phyloP scores from a whole-genome alignment of 2,113 vertebrate genomes.

The Lipophrys pholis region DNA sequence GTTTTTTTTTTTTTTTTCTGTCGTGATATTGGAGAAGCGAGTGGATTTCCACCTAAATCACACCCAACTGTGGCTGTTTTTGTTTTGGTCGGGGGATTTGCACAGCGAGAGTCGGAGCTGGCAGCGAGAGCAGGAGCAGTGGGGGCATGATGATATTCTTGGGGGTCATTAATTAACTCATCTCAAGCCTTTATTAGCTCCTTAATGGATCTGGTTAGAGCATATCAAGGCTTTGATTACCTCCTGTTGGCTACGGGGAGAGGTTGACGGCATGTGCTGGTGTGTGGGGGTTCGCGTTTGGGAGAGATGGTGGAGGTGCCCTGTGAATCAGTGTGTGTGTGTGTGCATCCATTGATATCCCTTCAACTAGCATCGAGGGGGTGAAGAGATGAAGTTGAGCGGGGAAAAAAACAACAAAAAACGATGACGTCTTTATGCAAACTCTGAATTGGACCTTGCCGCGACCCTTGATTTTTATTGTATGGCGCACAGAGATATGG shows the following conservation, averaged over 20 bases:
- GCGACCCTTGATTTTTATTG: background rate
- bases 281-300: slow-evolving; percentile 8
- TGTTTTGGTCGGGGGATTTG: slow-evolving; percentile 57
- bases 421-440: slow-evolving; percentile 2
- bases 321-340: background rate
- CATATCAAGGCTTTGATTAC: slow-evolving; percentile 77
- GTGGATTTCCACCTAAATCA: slow-evolving; percentile 38
- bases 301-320: background rate
- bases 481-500: too few relatives aligned
- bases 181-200: slow-evolving; percentile 78
- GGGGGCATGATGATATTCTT: slow-evolving; percentile 77
- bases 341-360: background rate
- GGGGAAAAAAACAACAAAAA: slow-evolving; percentile 4
- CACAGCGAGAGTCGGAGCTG: slow-evolving; percentile 35
- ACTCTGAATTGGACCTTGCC: background rate
- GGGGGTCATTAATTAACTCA: slow-evolving; percentile 82
- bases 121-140: slow-evolving; percentile 48
- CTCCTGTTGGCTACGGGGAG: slow-evolving; percentile 67
- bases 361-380: background rate
- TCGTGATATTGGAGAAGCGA: slow-evolving; percentile 6
- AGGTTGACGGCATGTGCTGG: slow-evolving; percentile 39
- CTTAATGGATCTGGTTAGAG: slow-evolving; percentile 82
- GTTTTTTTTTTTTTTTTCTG: background rate
- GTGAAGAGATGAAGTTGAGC: background rate
- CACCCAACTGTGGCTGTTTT: slow-evolving; percentile 47